Evolutionary conservation across 2,113 vertebrate species (phyloP).

Genomic region (Paracyprichromis sp.): DNA sequence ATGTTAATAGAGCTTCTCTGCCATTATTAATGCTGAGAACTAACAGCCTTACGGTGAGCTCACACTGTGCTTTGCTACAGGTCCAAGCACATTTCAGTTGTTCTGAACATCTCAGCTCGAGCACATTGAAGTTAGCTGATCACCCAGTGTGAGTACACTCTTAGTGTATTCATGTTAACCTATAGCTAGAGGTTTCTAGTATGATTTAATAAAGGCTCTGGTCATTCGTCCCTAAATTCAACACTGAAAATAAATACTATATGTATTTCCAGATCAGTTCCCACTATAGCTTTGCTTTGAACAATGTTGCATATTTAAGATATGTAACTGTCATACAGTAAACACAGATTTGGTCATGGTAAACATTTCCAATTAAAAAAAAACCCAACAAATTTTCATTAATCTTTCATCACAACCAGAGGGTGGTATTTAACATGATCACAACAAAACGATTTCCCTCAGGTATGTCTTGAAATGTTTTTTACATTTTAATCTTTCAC

Average conservation of each 20-base stretch:
- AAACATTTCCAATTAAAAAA: fast-evolving
- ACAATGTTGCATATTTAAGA: background rate
- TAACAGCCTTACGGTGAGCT: background rate
- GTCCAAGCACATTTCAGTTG: background rate
- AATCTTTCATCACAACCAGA: background rate
- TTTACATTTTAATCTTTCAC: background rate
- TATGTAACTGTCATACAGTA: background rate
- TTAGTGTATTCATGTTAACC: background rate
- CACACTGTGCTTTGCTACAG: background rate
- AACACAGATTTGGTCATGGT: background rate
- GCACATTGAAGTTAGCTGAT: background rate
- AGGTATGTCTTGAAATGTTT: background rate
- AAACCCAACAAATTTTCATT: fast-evolving
- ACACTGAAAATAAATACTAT: background rate
- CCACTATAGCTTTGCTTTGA: background rate
- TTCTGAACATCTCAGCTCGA: background rate
- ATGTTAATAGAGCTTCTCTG: background rate
- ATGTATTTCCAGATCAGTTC: background rate
- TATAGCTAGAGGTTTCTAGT: background rate
- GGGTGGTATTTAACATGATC: background rate
- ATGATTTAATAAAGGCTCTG: background rate
- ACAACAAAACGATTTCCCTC: background rate
- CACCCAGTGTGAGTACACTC: background rate
- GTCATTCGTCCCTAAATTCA: background rate
- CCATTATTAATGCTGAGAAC: background rate